Percentiles rank a stretch among this genome's conserved stretches.
Conservation (phyloP, 1,140 invertebrate genomes). For the Bilobella aurantiaca region DNA sequence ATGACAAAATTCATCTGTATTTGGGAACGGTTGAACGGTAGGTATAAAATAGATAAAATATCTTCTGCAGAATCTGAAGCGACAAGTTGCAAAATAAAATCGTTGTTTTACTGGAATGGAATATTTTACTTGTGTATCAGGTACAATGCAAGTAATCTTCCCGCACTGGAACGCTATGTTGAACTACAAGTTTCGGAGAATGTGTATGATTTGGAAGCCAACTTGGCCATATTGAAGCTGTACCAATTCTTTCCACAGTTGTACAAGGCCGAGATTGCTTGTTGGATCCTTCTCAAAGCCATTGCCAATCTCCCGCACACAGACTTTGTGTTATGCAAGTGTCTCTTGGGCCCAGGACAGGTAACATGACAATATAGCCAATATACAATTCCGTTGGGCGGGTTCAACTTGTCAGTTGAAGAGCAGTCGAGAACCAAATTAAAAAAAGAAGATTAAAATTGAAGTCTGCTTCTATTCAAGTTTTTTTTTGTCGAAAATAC, state of each 20-base stretch:
- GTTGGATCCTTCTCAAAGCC: conserved; percentile 81
- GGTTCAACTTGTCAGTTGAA: too few relatives aligned
- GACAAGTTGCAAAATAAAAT: neutral
- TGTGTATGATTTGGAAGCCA: conserved; percentile 90
- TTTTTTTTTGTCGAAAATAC: too few relatives aligned
- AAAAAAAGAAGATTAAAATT: too few relatives aligned
- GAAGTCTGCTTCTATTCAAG: too few relatives aligned
- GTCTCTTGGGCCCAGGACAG: conserved; percentile 73
- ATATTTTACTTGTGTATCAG: conserved; percentile 43
- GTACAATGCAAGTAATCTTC: conserved; percentile 89
- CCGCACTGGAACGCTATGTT: conserved; percentile 80
- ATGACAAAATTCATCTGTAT: conserved; percentile 16
- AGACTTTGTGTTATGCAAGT: conserved; percentile 94
- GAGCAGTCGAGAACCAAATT: too few relatives aligned
- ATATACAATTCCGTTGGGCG: too few relatives aligned
- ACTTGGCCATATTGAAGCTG: conserved; percentile 68
- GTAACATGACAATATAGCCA: conserved; percentile 46
- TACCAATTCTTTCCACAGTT: conserved; percentile 91
- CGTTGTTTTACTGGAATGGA: neutral
- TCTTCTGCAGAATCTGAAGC: neutral
- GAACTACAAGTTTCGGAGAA: conserved; percentile 86
- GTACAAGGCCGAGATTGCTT: conserved; percentile 70
- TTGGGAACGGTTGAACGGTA: conserved; percentile 31
- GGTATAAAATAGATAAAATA: neutral
- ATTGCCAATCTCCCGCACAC: conserved; percentile 92